These are phyloP conservation scores for Parambassis ranga DNA, from an alignment of 2,797 vertebrate genomes.

Conservation along the genomic window DNA sequence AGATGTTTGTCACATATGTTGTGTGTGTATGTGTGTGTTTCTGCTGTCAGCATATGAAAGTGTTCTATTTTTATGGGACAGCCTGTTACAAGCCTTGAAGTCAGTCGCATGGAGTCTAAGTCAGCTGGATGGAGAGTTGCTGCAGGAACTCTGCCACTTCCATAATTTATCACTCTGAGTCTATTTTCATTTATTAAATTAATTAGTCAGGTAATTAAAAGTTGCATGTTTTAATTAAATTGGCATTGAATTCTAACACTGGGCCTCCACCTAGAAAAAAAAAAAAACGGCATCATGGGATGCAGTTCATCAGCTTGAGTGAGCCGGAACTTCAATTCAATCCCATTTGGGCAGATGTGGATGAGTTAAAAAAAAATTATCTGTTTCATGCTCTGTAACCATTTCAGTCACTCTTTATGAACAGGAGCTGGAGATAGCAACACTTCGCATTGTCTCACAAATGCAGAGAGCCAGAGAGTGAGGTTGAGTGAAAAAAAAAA, in stretches of 20 bases:
- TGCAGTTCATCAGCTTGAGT: conserved; percentile 65
- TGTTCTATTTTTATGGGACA: conserved; percentile 65
- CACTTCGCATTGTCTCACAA: conserved; percentile 19
- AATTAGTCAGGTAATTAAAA: conserved; percentile 82
- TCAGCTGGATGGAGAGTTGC: conserved; percentile 42
- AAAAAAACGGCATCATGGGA: conserved; percentile 69
- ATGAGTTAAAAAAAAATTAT: conserved; percentile 53
- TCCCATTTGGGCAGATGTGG: conserved; percentile 63
- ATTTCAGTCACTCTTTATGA: conserved; percentile 41
- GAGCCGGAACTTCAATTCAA: conserved; percentile 65
- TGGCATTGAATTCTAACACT: conserved; percentile 71
- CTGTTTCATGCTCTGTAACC: conserved; percentile 63
- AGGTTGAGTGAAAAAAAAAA: background rate
- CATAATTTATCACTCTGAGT: conserved; percentile 73
- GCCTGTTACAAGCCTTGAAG: conserved; percentile 55
- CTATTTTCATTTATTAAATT: conserved; percentile 76
- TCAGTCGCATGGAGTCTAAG: conserved; percentile 45
- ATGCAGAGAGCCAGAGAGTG: background rate
- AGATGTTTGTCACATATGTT: conserved; percentile 36
- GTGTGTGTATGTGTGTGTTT: conserved; percentile 30
- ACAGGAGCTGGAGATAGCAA: conserved; percentile 40
- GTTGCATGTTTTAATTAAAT: conserved; percentile 80
- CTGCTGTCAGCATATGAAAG: conserved; percentile 58
- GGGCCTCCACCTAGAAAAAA: conserved; percentile 61
- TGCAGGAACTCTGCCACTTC: conserved; percentile 61